A percentile compares a stretch with the other conserved stretches of the same genome.
These are phyloP conservation scores for Arion vulgaris DNA, from an alignment of 1,140 invertebrate species.

Conservation along the genomic window DNA sequence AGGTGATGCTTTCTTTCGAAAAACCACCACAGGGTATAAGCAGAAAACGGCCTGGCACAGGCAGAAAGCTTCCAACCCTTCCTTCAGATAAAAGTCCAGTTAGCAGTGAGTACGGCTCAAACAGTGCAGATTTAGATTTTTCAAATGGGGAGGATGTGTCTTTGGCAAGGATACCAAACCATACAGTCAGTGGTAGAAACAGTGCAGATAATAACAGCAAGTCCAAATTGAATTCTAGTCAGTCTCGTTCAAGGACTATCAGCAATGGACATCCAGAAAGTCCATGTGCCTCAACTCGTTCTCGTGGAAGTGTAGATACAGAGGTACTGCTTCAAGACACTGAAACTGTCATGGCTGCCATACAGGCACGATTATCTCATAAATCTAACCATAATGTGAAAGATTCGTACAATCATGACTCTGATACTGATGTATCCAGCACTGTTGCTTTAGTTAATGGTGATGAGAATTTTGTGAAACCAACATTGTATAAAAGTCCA, in stretches of 20 bases:
- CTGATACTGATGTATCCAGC: slow-evolving; percentile 60
- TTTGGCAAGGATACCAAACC: slow-evolving; percentile 21
- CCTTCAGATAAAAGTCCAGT: slow-evolving; percentile 59
- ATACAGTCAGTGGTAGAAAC: slow-evolving; percentile 7
- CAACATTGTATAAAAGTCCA: slow-evolving; percentile 59
- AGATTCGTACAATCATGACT: slow-evolving; percentile 34
- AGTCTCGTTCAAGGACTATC: not conserved
- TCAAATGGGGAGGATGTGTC: slow-evolving; percentile 12
- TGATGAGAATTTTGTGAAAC: slow-evolving; percentile 61
- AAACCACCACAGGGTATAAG: slow-evolving; percentile 54
- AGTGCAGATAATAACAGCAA: not conserved
- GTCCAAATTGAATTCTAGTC: not conserved
- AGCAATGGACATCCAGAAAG: slow-evolving; percentile 20
- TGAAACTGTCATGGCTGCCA: slow-evolving; percentile 75
- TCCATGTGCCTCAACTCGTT: slow-evolving; percentile 44
- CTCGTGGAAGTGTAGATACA: slow-evolving; percentile 71
- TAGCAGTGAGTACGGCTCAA: slow-evolving; percentile 57
- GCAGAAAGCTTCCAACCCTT: slow-evolving; percentile 68
- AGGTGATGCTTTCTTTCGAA: slow-evolving; percentile 34
- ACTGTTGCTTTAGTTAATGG: slow-evolving; percentile 63
- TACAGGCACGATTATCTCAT: slow-evolving; percentile 72
- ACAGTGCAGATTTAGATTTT: slow-evolving; percentile 26
- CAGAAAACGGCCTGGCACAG: slow-evolving; percentile 66
- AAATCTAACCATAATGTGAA: slow-evolving; percentile 35
- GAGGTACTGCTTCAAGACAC: slow-evolving; percentile 75